These are phyloP conservation scores for Emydocephalus ijimae DNA, from an alignment of 2,113 vertebrate genomes.

Conservation along the genomic window DNA sequence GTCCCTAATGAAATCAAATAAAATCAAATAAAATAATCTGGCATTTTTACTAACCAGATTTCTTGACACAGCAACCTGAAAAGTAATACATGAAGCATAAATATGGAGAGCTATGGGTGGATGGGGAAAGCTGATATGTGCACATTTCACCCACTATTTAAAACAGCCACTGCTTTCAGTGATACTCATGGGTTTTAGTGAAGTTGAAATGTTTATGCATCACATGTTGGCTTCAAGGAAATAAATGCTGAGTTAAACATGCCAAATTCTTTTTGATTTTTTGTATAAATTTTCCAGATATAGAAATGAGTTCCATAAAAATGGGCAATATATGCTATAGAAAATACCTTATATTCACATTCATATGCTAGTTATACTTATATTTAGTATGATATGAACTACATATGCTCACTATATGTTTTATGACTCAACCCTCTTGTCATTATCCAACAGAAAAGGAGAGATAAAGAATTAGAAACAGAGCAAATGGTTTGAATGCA, in stretches of 20 bases:
- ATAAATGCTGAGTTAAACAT: not conserved
- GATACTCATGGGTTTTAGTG: not conserved
- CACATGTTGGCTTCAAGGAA: not conserved
- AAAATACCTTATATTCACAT: not conserved
- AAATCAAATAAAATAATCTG: slow-evolving; percentile 91
- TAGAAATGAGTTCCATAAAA: not conserved
- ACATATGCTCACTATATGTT: not conserved
- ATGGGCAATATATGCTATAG: not conserved
- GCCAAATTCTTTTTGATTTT: not conserved
- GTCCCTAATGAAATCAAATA: slow-evolving; percentile 90
- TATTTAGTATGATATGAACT: not conserved
- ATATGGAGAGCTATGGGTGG: slow-evolving; percentile 21
- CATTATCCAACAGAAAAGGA: not conserved
- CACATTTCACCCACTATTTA: slow-evolving; percentile 6
- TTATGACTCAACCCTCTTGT: not conserved
- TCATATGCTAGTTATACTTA: not conserved
- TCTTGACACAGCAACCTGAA: slow-evolving; percentile 73
- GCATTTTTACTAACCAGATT: slow-evolving; percentile 88
- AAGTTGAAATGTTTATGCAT: not conserved
- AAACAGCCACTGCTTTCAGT: not conserved
- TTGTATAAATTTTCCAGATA: not conserved
- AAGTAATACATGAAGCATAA: slow-evolving; percentile 66
- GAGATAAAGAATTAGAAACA: not conserved
- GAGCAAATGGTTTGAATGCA: not conserved
- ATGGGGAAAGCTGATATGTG: slow-evolving; percentile 66